Conservation (phyloP, 2,113 vertebrate species). For the Gorsachius goisagi region DNA sequence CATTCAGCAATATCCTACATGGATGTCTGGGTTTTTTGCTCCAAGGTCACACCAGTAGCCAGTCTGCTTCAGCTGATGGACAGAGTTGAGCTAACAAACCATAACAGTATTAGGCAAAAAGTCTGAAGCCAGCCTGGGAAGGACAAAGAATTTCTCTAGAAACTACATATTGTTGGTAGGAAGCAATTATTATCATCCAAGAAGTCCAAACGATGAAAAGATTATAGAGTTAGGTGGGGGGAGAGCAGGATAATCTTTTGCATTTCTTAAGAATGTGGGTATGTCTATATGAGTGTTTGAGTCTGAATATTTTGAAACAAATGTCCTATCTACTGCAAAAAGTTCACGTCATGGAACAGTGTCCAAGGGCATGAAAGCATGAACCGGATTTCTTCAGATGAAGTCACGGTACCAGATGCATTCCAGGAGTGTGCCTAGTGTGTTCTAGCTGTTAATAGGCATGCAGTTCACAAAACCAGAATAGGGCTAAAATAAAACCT, state of each 20-base stretch:
- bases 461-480: neutral
- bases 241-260: neutral
- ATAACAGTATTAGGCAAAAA: neutral
- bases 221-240: neutral
- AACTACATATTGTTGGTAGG: neutral
- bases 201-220: neutral
- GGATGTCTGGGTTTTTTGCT: neutral
- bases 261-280: neutral
- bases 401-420: neutral
- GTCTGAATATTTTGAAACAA: neutral
- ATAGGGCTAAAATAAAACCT: neutral
- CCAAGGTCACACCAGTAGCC: neutral
- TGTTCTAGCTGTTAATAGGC: neutral
- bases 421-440: neutral
- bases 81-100: slow-evolving; percentile 17
- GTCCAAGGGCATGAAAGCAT: neutral
- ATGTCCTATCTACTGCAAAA: neutral
- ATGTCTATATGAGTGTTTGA: neutral
- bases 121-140: neutral
- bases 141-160: neutral
- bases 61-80: neutral
- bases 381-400: neutral
- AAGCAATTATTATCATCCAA: neutral
- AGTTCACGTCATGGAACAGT: neutral
- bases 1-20: slow-evolving; percentile 11